A percentile compares a stretch with the other conserved stretches of the same genome.
Evolutionary conservation across 2,888 invertebrate genomes (phyloP).

Genomic region (Amorpha juglandis): DNA sequence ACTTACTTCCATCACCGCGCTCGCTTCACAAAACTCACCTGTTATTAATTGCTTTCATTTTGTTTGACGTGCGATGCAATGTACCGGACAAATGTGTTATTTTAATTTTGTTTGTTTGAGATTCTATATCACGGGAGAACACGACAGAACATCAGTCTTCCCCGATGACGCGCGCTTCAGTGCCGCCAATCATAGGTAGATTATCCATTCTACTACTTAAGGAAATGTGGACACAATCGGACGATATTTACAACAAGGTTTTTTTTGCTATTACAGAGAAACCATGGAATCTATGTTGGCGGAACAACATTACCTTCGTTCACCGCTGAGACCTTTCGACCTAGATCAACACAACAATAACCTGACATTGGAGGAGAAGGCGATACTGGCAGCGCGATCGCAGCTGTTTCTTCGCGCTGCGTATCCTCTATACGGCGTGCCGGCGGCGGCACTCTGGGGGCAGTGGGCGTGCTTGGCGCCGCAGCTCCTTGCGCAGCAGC

Average conservation of each 20-base stretch:
- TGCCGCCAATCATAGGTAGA: conserved; percentile 81
- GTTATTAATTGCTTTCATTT: conserved; percentile 28
- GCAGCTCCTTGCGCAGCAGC: conserved; percentile 87
- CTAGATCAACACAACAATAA: conserved; percentile 89
- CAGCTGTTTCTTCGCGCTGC: conserved; percentile 89
- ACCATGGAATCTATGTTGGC: conserved; percentile 95
- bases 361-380: conserved; percentile 90
- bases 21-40: conserved; percentile 31
- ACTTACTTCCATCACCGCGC: conserved; percentile 50
- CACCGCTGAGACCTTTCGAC: conserved; percentile 89
- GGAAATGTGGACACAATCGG: background rate
- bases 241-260: background rate
- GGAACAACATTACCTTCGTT: conserved; percentile 92
- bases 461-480: conserved; percentile 89
- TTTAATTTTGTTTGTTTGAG: conserved; percentile 81
- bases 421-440: conserved; percentile 84
- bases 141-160: conserved; percentile 80
- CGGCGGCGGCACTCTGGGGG: conserved; percentile 86
- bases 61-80: conserved; percentile 31
- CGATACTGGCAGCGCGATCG: conserved; percentile 90
- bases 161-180: conserved; percentile 81
- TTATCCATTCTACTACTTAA: conserved; percentile 57
- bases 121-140: conserved; percentile 84
- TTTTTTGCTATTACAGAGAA: conserved; percentile 85
- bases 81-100: conserved; percentile 63